Evolutionary conservation across 1,140 invertebrate genomes (phyloP).

Genomic region (Megalonaias nervosa): DNA sequence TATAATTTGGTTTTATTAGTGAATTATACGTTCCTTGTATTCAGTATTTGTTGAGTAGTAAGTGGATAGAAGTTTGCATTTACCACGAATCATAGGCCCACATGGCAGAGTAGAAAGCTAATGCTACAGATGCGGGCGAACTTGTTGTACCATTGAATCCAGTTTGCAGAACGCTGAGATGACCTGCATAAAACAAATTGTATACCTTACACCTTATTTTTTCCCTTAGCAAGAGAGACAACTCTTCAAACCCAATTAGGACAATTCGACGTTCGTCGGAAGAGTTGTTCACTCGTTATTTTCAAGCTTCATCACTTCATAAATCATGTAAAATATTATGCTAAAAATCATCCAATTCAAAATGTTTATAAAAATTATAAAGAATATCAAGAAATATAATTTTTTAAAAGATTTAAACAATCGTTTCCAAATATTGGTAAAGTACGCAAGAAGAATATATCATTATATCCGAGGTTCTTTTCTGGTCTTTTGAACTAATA

Average conservation of each 20-base stretch:
- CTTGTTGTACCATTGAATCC: constrained; percentile 68
- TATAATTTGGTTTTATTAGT: neutral
- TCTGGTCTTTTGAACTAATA: no score
- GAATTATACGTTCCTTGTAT: neutral
- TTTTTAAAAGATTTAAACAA: no score
- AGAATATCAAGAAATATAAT: no score
- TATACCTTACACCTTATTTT: no score
- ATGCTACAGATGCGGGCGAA: constrained; percentile 68
- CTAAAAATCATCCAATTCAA: neutral
- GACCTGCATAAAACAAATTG: constrained; percentile 43
- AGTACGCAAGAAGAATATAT: no score
- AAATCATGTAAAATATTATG: neutral
- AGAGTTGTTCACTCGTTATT: neutral
- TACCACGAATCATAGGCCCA: constrained; percentile 75
- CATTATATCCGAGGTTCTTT: no score
- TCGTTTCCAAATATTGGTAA: no score
- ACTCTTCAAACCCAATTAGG: no score
- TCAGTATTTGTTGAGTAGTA: neutral
- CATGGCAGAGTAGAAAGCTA: constrained; percentile 74
- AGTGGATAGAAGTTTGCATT: neutral
- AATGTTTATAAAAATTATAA: neutral
- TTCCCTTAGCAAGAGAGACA: no score
- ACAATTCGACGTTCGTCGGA: no score
- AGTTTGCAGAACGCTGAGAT: constrained; percentile 71
- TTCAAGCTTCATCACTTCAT: no score